Percentiles rank a stretch among this genome's conserved stretches.
Conservation (phyloP, 2,888 invertebrate genomes). For the Phengaris alcon region DNA sequence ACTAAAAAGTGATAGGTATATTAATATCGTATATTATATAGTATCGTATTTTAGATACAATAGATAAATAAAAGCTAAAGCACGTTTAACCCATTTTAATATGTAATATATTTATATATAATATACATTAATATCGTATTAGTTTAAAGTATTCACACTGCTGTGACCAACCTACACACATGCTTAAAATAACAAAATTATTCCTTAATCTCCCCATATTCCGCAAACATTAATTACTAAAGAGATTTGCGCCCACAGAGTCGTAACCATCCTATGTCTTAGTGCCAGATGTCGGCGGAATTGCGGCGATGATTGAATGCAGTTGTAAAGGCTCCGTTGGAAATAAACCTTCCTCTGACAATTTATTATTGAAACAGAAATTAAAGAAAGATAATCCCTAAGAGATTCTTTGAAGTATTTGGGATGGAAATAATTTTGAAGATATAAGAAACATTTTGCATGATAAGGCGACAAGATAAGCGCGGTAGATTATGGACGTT, state of each 20-base stretch:
- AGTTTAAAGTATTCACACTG: background rate
- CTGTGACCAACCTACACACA: background rate
- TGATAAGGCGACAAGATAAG: no score
- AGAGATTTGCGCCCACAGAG: slow-evolving; percentile 22
- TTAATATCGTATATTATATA: no score
- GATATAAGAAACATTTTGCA: no score
- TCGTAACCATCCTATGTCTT: slow-evolving; percentile 44
- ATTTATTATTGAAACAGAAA: slow-evolving; percentile 37
- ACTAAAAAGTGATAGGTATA: no score
- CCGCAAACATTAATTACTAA: slow-evolving; percentile 1
- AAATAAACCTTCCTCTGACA: slow-evolving; percentile 58
- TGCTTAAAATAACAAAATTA: background rate
- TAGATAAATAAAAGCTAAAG: no score
- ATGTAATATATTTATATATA: no score
- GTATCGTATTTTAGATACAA: no score
- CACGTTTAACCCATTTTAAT: no score
- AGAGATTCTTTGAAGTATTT: background rate
- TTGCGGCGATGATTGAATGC: slow-evolving; percentile 76
- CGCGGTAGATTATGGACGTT: no score
- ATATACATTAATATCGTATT: no score
- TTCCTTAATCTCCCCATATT: slow-evolving; percentile 11
- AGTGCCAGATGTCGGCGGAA: slow-evolving; percentile 52
- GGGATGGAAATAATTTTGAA: background rate
- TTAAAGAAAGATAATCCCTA: slow-evolving; percentile 31
- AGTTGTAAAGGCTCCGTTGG: slow-evolving; percentile 68